Percentiles rank a stretch among this genome's conserved stretches.
Evolutionary conservation across 1,140 invertebrate genomes (phyloP).

Genomic region (Condylostylus longicornis): DNA sequence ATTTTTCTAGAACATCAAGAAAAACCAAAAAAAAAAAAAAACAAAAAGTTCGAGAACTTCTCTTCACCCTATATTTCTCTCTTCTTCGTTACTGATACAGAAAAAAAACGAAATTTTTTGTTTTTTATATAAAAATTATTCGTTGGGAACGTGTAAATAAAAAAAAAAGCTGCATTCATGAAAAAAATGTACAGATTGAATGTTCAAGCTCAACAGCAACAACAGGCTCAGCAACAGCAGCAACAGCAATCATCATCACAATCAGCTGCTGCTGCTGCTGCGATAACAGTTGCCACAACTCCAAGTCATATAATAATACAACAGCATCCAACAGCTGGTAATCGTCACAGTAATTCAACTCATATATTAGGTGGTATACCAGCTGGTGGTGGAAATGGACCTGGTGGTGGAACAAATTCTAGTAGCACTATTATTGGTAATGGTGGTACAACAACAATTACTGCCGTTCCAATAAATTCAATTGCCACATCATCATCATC

Average conservation of each 20-base stretch:
- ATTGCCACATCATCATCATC: background rate
- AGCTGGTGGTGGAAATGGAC: background rate
- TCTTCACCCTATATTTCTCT: no score
- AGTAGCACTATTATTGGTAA: slow-evolving; percentile 8
- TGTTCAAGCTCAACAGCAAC: slow-evolving; percentile 14
- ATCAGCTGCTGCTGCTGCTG: background rate
- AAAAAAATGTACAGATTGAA: slow-evolving; percentile 31
- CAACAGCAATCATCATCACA: slow-evolving; percentile 1
- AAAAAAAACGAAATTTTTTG: no score
- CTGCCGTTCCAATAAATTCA: background rate
- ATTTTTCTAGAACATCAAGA: no score
- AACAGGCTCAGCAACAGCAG: slow-evolving; percentile 11
- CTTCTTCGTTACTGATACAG: no score
- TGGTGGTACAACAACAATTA: slow-evolving; percentile 1
- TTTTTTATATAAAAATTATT: no score
- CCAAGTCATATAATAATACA: slow-evolving; percentile 27
- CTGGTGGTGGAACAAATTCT: slow-evolving; percentile 13
- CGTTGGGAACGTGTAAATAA: no score
- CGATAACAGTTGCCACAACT: slow-evolving; percentile 9
- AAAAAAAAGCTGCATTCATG: no score
- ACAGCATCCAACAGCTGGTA: slow-evolving; percentile 21
- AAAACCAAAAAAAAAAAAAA: no score
- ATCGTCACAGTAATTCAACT: slow-evolving; percentile 14
- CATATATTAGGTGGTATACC: slow-evolving; percentile 12
- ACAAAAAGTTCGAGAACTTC: no score